These are phyloP conservation scores for Poeciliopsis presidionis DNA, from an alignment of 2,797 vertebrate genomes.

Conservation along the genomic window DNA sequence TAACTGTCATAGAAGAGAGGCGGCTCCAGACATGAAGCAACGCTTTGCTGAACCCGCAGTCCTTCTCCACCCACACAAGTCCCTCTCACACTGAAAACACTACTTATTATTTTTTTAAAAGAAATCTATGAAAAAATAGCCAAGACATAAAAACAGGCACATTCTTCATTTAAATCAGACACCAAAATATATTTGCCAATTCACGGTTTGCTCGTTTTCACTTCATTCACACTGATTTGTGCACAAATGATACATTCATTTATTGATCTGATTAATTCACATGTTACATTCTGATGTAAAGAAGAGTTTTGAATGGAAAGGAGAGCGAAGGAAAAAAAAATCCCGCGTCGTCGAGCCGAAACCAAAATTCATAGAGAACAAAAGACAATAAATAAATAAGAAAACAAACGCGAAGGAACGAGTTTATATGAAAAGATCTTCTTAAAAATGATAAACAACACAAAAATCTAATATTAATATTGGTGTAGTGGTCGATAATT, in stretches of 20 bases:
- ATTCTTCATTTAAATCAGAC: slow-evolving; percentile 29
- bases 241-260: background rate
- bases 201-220: background rate
- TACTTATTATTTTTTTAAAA: slow-evolving; percentile 18
- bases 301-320: too few relatives aligned
- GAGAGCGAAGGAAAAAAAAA: too few relatives aligned
- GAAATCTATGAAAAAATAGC: slow-evolving; percentile 27
- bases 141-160: slow-evolving; percentile 8
- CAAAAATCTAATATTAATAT: too few relatives aligned
- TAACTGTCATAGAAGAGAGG: slow-evolving; percentile 23
- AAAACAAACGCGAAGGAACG: background rate
- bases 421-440: too few relatives aligned
- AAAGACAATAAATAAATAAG: background rate
- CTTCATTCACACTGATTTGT: background rate
- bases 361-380: background rate
- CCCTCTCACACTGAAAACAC: slow-evolving; percentile 43
- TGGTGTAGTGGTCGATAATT: too few relatives aligned
- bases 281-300: too few relatives aligned
- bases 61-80: slow-evolving; percentile 7
- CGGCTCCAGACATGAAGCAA: slow-evolving; percentile 34
- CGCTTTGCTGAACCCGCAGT: slow-evolving; percentile 20
- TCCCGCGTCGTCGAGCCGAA: too few relatives aligned
- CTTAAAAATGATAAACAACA: too few relatives aligned
- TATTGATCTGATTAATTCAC: background rate
- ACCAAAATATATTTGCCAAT: slow-evolving; percentile 6